These are phyloP conservation scores for Anser cygnoides DNA, from an alignment of 2,113 vertebrate species.

Conservation along the genomic window DNA sequence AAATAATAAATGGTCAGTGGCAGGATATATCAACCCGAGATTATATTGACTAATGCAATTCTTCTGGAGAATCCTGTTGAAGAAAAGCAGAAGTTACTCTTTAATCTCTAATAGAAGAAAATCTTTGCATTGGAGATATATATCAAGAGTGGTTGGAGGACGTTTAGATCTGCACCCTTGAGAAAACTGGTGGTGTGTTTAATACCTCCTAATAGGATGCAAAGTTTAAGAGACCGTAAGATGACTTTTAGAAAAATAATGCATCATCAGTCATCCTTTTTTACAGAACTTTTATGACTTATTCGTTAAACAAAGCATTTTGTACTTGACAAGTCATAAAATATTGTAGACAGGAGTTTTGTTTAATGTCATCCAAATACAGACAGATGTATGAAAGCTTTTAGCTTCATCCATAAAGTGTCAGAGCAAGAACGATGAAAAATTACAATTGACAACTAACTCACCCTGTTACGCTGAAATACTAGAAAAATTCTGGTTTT, in stretches of 20 bases:
- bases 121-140: not conserved
- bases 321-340: not conserved
- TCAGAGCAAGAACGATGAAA: not conserved
- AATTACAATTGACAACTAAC: not conserved
- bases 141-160: not conserved
- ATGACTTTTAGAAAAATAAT: not conserved
- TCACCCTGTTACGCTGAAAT: not conserved
- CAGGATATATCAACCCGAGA: not conserved
- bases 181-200: not conserved
- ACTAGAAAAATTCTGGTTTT: not conserved
- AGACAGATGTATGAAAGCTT: constrained; percentile 22
- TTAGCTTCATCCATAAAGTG: not conserved
- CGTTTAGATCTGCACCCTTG: not conserved
- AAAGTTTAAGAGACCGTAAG: not conserved
- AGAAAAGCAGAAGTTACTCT: constrained; percentile 11
- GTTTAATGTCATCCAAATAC: not conserved
- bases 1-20: constrained; percentile 21
- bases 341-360: not conserved
- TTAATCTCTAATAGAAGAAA: not conserved
- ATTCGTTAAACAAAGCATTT: not conserved
- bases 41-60: not conserved
- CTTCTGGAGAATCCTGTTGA: not conserved
- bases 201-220: not conserved
- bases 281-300: not conserved
- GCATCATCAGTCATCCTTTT: not conserved